Percentiles rank a stretch among this genome's conserved stretches.
These are phyloP conservation scores for Leptinotarsa tumamoca DNA, from an alignment of 2,888 invertebrate genomes.

Conservation along the genomic window DNA sequence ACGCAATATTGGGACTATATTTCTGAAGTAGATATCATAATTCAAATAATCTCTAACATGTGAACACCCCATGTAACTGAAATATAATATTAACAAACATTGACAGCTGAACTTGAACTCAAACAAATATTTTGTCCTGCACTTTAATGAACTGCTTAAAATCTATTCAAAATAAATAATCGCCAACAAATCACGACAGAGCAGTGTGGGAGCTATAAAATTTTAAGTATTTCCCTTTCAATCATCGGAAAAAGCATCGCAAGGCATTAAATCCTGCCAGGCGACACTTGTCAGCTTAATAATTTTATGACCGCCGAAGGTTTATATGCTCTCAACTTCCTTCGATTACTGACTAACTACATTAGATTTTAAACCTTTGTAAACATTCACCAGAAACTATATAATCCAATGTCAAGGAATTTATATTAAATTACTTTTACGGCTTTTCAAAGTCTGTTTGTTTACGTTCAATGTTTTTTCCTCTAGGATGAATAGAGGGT, in stretches of 20 bases:
- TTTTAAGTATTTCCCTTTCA: constrained; percentile 58
- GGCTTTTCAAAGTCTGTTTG: constrained; percentile 33
- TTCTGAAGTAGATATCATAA: too few relatives aligned
- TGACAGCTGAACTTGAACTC: constrained; percentile 10
- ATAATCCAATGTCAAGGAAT: constrained; percentile 31
- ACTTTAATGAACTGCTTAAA: constrained; percentile 48
- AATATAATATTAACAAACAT: neutral
- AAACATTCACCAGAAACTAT: constrained; percentile 46
- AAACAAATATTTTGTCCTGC: constrained; percentile 13
- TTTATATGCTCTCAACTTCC: constrained; percentile 58
- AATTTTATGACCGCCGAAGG: constrained; percentile 54
- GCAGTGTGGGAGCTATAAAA: constrained; percentile 47
- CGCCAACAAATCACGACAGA: constrained; percentile 46
- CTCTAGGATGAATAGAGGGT: neutral
- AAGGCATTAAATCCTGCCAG: constrained; percentile 51
- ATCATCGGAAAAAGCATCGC: constrained; percentile 55
- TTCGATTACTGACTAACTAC: constrained; percentile 50
- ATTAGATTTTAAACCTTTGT: constrained; percentile 45
- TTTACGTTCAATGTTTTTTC: constrained; percentile 27
- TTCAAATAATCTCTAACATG: too few relatives aligned
- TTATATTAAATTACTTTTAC: constrained; percentile 40
- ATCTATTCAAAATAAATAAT: constrained; percentile 53
- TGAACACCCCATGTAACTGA: neutral
- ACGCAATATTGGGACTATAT: too few relatives aligned
- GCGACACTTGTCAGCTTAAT: constrained; percentile 56